A percentile compares a stretch with the other conserved stretches of the same genome.
Conservation (phyloP, 2,888 invertebrate genomes). For the Caenorhabditis imperialis region DNA sequence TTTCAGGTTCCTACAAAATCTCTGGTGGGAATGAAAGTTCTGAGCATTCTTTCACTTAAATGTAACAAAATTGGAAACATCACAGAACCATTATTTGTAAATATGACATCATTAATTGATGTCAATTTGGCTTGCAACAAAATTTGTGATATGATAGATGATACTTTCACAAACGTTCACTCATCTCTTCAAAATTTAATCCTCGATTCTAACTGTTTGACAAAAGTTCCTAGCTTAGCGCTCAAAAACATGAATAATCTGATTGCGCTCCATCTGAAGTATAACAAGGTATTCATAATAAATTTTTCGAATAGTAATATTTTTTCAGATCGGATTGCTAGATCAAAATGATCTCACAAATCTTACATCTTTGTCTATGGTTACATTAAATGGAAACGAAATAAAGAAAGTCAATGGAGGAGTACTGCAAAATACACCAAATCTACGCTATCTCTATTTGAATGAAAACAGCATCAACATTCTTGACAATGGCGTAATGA, state of each 20-base stretch:
- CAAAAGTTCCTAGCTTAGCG: constrained; percentile 71
- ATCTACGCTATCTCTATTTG: constrained; percentile 76
- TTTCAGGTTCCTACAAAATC: constrained; percentile 70
- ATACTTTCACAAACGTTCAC: constrained; percentile 71
- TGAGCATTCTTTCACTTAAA: constrained; percentile 74
- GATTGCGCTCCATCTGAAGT: constrained; percentile 76
- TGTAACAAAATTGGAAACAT: constrained; percentile 79
- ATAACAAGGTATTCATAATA: constrained; percentile 70
- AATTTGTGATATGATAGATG: constrained; percentile 70
- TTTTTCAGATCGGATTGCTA: constrained; percentile 68
- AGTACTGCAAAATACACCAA: constrained; percentile 72
- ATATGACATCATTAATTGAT: constrained; percentile 75
- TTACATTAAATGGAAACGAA: constrained; percentile 76
- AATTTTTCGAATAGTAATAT: neutral
- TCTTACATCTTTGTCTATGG: constrained; percentile 73
- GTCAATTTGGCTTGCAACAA: constrained; percentile 78
- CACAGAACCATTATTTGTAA: constrained; percentile 69
- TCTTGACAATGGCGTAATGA: constrained; percentile 85
- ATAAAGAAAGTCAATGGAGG: constrained; percentile 74
- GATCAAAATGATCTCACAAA: constrained; percentile 67
- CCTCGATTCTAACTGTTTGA: constrained; percentile 76
- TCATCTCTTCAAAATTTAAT: constrained; percentile 75
- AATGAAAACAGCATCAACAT: constrained; percentile 75
- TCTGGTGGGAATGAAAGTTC: constrained; percentile 65
- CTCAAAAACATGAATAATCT: constrained; percentile 73